Conservation (phyloP, 2,888 invertebrate genomes). For the Plagodis dolabraria region DNA sequence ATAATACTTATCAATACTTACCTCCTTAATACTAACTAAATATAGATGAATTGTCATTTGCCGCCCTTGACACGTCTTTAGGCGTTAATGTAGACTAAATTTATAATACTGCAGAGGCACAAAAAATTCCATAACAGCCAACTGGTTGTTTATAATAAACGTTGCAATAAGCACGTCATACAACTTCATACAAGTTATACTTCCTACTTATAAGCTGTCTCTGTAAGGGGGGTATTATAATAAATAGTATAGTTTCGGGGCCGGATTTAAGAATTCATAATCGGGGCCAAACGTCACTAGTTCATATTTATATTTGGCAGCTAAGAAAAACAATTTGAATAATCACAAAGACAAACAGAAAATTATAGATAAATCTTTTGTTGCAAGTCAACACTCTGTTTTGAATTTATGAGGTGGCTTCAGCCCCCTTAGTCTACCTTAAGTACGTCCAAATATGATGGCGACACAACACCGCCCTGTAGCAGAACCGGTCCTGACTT, state of each 20-base stretch:
- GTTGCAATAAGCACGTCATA: slow-evolving; percentile 56
- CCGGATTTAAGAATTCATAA: background rate
- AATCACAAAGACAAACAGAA: too few relatives aligned
- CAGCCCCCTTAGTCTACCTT: slow-evolving; percentile 1
- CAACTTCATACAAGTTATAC: slow-evolving; percentile 57
- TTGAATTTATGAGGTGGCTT: background rate
- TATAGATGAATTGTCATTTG: too few relatives aligned
- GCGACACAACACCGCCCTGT: slow-evolving; percentile 60
- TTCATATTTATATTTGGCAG: background rate
- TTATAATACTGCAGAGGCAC: too few relatives aligned
- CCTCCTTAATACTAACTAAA: too few relatives aligned
- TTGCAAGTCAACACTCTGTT: background rate
- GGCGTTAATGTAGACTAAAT: too few relatives aligned
- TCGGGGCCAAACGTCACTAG: background rate
- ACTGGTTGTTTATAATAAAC: slow-evolving; percentile 49
- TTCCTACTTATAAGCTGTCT: slow-evolving; percentile 64
- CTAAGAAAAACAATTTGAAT: too few relatives aligned
- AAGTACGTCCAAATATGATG: slow-evolving; percentile 36
- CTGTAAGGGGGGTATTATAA: slow-evolving; percentile 63
- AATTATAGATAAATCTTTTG: too few relatives aligned
- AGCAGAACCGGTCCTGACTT: slow-evolving; percentile 70
- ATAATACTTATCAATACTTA: too few relatives aligned
- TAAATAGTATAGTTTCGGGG: slow-evolving; percentile 67
- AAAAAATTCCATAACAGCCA: slow-evolving; percentile 11
- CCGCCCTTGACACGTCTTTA: too few relatives aligned